These are phyloP conservation scores for Cylindroiulus punctatus DNA, from an alignment of 2,888 invertebrate species.

Conservation along the genomic window DNA sequence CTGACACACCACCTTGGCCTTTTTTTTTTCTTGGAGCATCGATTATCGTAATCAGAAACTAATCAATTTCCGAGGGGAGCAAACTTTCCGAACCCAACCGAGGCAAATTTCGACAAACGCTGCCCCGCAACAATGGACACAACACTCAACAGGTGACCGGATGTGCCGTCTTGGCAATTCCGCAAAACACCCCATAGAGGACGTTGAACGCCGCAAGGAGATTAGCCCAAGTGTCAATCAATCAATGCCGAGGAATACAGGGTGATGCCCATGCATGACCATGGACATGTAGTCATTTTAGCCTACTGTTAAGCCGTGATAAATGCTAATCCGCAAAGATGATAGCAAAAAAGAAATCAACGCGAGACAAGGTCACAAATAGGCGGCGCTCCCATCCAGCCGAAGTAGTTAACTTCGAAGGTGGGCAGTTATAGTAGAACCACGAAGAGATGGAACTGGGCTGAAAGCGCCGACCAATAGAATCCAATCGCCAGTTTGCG, in stretches of 20 bases:
- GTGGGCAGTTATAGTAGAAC: too few relatives aligned
- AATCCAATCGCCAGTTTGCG: too few relatives aligned
- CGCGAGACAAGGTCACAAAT: too few relatives aligned
- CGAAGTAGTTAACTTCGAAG: too few relatives aligned
- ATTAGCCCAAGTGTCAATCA: neutral
- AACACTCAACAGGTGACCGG: constrained; percentile 22
- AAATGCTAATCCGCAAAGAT: too few relatives aligned
- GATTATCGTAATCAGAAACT: constrained; percentile 12
- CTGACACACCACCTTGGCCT: neutral
- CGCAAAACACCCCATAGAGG: constrained; percentile 26
- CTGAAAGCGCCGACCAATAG: too few relatives aligned
- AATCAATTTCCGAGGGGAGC: neutral
- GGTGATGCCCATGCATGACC: neutral
- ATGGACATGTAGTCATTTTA: too few relatives aligned
- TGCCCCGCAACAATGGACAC: constrained; percentile 6
- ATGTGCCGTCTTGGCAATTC: neutral
- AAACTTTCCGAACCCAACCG: neutral
- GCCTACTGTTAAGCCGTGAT: too few relatives aligned
- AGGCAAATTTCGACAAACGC: neutral
- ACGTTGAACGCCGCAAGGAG: neutral
- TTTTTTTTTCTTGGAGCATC: neutral
- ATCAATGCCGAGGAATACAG: neutral
- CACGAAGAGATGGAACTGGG: too few relatives aligned
- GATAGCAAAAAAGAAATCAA: too few relatives aligned
- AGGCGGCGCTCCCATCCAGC: too few relatives aligned